Evolutionary conservation across 2,113 vertebrate genomes (phyloP).

Genomic region (Rynchops niger): DNA sequence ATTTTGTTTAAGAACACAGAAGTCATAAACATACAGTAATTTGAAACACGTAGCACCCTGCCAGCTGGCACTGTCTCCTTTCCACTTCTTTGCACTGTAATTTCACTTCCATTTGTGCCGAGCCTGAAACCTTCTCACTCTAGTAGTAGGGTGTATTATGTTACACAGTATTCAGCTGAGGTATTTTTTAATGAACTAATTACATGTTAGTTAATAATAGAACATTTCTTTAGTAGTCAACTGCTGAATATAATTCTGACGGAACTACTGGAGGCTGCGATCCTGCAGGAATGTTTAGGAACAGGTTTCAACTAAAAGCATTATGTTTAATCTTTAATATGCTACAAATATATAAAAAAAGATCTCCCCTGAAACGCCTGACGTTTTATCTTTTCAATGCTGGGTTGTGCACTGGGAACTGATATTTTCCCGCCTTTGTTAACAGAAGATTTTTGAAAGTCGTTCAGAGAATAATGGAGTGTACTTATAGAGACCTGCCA

Average conservation of each 20-base stretch:
- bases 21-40: conserved; percentile 79
- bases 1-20: conserved; percentile 74
- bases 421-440: not conserved
- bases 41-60: conserved; percentile 72
- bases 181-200: conserved; percentile 83
- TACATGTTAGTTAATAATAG: conserved; percentile 83
- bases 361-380: not conserved
- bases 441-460: not conserved
- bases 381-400: not conserved
- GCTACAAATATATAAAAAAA: conserved; percentile 2
- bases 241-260: conserved; percentile 64
- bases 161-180: conserved; percentile 74
- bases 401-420: not conserved
- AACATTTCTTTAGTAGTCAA: conserved; percentile 73
- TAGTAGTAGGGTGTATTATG: conserved; percentile 69
- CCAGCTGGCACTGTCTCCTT: conserved; percentile 76
- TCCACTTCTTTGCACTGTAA: conserved; percentile 68
- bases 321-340: not conserved
- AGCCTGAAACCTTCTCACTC: conserved; percentile 63
- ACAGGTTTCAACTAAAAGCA: conserved; percentile 17
- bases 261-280: conserved; percentile 34
- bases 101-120: conserved; percentile 73
- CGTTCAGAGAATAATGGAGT: not conserved
- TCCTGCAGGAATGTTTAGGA: conserved; percentile 43
- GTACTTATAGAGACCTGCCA: not conserved